Evolutionary conservation across 2,113 vertebrate genomes (phyloP), one percentile per base, ranked within the genome.

Genomic region (Megalops atlanticus): DNA sequence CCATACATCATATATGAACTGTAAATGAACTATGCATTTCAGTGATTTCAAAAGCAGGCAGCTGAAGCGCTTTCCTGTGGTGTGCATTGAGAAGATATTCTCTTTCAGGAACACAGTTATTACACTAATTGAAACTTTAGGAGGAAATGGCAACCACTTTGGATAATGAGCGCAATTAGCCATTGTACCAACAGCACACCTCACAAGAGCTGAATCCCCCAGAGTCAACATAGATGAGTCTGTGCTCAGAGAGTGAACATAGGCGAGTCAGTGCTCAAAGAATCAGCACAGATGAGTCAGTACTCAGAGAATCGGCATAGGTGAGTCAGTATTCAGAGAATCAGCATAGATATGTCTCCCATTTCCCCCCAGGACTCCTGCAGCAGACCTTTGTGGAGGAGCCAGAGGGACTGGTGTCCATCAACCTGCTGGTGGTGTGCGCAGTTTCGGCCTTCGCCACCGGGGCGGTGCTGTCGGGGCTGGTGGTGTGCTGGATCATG

Each of bases 401-500:
- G 85, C 96, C 96, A 0, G 95, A 96, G 3, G 96, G 97, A 78
- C 85, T 99, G 88, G 97, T 99, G n/a, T 98, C 98, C 0, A 95
- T 99, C 86, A 98, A 98, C 85, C 93, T 99, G n/a, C 91, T 99
- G 54, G 97, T 99, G 79, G 95, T 96, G 0, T 98, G 97, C 35
- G 98, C 98, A 0, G 96, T 99, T 1, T 97, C 97, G 0, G 97
- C 98, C 2, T 99, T 99, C 79, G 96, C 96, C 89, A 97, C 97
- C 43, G 98, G 98, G 45, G 97, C 98, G 0, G 96, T 96, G 76
- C 96, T 99, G 82, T 99, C 97, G 0, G 98, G 97, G 68, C 95
- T 99, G 76, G 97, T 96, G 11, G 97, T 99, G 68, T 98, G 98
- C 89, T 98, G 97, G 96, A 96, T 97, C 87, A 96, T 98, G 91